Conservation (phyloP, 2,888 invertebrate species). For the Protonemura montana region DNA sequence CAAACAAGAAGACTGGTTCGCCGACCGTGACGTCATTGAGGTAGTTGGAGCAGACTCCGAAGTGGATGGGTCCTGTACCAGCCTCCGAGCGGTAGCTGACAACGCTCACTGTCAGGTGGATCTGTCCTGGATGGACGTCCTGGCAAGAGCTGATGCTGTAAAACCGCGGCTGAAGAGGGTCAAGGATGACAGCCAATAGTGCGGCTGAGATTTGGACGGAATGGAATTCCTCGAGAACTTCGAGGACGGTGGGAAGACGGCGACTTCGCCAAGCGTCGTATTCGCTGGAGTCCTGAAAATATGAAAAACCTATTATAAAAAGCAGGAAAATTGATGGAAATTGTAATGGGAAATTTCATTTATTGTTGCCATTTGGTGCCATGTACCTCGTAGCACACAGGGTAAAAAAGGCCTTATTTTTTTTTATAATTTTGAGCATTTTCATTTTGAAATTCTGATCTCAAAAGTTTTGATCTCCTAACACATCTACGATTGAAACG, state of each 20-base stretch:
- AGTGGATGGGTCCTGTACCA: constrained; percentile 84
- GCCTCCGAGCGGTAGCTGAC: constrained; percentile 76
- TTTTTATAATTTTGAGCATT: too few species aligned
- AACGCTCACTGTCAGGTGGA: constrained; percentile 91
- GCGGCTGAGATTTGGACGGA: constrained; percentile 84
- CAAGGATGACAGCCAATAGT: constrained; percentile 80
- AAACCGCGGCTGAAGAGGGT: constrained; percentile 87
- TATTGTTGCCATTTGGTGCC: too few species aligned
- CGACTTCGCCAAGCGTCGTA: constrained; percentile 95
- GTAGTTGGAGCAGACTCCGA: constrained; percentile 94
- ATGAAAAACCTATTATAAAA: neutral
- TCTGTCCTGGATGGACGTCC: constrained; percentile 74
- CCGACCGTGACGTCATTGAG: constrained; percentile 68
- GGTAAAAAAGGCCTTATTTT: too few species aligned
- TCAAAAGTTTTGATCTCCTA: too few species aligned
- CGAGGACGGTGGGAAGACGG: constrained; percentile 82
- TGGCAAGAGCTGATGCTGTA: constrained; percentile 94
- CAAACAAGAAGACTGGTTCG: constrained; percentile 10
- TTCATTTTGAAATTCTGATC: too few species aligned
- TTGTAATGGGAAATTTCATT: too few species aligned
- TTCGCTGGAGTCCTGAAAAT: constrained; percentile 71
- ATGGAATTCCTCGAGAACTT: constrained; percentile 87
- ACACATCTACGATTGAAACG: too few species aligned
- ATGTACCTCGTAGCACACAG: too few species aligned
- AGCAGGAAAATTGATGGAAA: too few species aligned